Base-by-base conservation (phyloP, 1,140 invertebrate species). In the Drosophila micromelanica region DNA sequence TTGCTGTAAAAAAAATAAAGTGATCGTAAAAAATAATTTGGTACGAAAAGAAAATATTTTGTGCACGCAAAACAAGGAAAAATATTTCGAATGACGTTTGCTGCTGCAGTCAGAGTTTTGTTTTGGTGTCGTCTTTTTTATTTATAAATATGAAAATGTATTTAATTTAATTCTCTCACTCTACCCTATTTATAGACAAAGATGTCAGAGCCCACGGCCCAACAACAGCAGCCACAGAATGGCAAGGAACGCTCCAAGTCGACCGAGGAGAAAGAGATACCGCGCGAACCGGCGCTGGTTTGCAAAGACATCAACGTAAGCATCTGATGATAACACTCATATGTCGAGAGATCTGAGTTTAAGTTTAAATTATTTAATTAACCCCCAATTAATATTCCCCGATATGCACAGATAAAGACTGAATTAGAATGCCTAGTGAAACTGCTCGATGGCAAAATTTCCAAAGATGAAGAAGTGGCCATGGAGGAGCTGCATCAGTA, bases 401-500 rank as follows among this genome's bases (percentile, higher is more conserved):
- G n/a, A 27, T 27, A 1, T 5, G 4, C 27, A 27, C 23, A 95
- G 95, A 93, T 95, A 12, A 93, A 93, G 77, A 92, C 91, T 32
- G 95, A 96, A 86, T 94, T 96, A 62, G 95, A 96, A 56, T 92
- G 93, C 0, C 91, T 97, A 6, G 93, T 94, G 5, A 93, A 93
- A 62, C 72, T 94, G 17, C 92, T 96, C 2, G 94, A 95, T 64
- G 94, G 94, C 1, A 95, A 95, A 78, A 92, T 97, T 30, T 89
- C 90, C 37, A 93, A 94, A 5, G 96, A 96, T 45, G 96, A 97
- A 84, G 93, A 94, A 78, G 93, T 94, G 62, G 95, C 95, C 78
- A 92, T 97, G 74, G 94, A 95, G 73, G 97, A 98, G 93, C 92
- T 98, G 62, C 94, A 96, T 79, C 96, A 97, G 86, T 98, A 98